Evolutionary conservation across 2,888 invertebrate genomes (phyloP), one percentile per base, ranked within the genome.

Genomic region (Dendrolimus houi): DNA sequence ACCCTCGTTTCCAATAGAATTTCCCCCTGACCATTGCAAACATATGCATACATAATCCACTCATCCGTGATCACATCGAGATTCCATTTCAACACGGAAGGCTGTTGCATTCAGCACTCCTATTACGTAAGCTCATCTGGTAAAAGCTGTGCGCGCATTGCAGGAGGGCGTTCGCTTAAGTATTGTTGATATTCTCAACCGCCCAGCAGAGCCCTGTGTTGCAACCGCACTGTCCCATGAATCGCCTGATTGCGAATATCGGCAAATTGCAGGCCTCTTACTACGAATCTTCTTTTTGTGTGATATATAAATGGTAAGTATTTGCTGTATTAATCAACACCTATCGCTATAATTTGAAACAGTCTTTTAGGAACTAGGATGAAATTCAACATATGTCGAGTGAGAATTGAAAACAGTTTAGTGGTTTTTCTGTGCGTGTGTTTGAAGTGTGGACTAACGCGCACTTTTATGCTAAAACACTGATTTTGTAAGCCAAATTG

Each of bases 181-280:
- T 81, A 82, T 82, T 87, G 85, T 84, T 84, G 81, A 81, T 88
- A 87, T 85, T 87, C 85, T 81, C 81, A 86, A 83, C 83, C 81
- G 68, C 81, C 78, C 74, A 70, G 77, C 71, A 69, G 70, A 74
- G 71, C 65, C 71, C 75, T 74, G 68, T 77, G 79, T 81, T 69
- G 84, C 77, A 79, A 86, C 85, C 85, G 70, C 85, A 76, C 69
- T 75, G 80, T 79, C 81, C 83, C 82, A 77, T 81, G 83, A 79
- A 77, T 71, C 67, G 76, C 74, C 77, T 83, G 85, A 85, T 87
- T 86, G 83, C 82, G 79, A 80, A 78, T 72, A 73, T 74, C 75
- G 66, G 67, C 72, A 64, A 66, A 17, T 74, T 78, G 67, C 77
- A 64, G 75, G 12, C 57, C 70, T 41, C 52, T 10, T 66, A 71